phyloP scores from a whole-genome alignment of 92 coral and sea anemone species.

The Isaurus tuberculatus region DNA sequence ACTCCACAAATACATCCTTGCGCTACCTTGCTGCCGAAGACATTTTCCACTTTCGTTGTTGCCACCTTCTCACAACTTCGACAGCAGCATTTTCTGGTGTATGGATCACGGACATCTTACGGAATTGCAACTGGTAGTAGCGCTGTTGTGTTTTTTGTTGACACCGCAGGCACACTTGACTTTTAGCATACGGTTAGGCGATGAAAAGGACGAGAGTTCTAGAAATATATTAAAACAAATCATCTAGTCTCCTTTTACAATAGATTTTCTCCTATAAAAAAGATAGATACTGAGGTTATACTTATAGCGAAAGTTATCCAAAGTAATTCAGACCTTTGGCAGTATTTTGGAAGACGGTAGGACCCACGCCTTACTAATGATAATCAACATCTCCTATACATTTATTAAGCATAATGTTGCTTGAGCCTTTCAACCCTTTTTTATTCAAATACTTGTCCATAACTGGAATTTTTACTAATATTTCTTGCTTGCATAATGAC shows the following conservation, averaged over 20 bases:
- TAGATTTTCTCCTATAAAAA: not conserved
- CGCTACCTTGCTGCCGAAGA: conserved; percentile 6
- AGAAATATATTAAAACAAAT: not conserved
- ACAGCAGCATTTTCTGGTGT: not conserved
- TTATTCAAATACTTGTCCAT: not conserved
- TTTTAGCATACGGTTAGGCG: not conserved
- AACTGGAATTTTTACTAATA: not conserved
- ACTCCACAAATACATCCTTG: not conserved
- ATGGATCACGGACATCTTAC: conserved; percentile 3
- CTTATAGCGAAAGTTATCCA: not conserved
- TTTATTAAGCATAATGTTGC: not conserved
- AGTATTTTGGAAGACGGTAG: not conserved
- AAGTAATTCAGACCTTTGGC: not conserved
- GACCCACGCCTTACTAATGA: not conserved
- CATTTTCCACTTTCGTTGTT: not conserved
- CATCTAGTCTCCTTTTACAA: not conserved
- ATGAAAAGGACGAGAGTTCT: not conserved
- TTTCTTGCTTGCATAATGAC: not conserved
- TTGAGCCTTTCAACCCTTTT: not conserved
- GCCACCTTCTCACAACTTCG: conserved; percentile 1
- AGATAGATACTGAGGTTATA: too few relatives aligned
- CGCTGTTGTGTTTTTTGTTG: not conserved
- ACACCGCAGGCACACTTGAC: not conserved
- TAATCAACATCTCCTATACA: not conserved
- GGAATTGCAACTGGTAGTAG: conserved; percentile 3